Percentiles rank a stretch among this genome's conserved stretches.
Evolutionary conservation across 2,888 invertebrate species (phyloP).

Genomic region (Caradrina kadenii): DNA sequence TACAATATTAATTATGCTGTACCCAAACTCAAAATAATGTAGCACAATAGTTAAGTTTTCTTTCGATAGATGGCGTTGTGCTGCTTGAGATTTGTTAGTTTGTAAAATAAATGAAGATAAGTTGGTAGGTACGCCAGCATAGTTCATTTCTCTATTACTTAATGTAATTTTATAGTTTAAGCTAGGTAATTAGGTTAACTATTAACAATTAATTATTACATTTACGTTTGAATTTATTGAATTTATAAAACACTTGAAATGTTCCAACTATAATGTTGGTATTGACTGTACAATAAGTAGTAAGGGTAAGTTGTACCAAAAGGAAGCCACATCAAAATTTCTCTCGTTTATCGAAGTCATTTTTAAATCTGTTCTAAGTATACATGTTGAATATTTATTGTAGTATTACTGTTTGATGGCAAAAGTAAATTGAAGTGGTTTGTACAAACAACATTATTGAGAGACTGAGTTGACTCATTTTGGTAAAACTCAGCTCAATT

Average conservation of each 20-base stretch:
- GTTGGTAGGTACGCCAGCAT: neutral
- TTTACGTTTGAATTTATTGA: neutral
- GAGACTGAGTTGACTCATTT: too few relatives aligned
- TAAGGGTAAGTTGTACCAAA: too few relatives aligned
- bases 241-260: neutral
- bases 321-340: too few relatives aligned
- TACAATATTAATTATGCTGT: conserved; percentile 19
- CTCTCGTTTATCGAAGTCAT: too few relatives aligned
- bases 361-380: too few relatives aligned
- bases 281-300: neutral
- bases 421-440: too few relatives aligned
- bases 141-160: neutral
- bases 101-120: conserved; percentile 1
- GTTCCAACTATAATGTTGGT: neutral
- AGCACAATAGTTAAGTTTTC: neutral
- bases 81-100: neutral
- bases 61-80: conserved; percentile 44
- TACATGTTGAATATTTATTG: too few relatives aligned
- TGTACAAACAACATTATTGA: too few relatives aligned
- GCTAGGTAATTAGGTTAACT: neutral
- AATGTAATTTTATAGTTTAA: neutral
- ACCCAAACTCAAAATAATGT: conserved; percentile 10
- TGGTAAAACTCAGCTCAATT: too few relatives aligned
- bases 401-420: too few relatives aligned
- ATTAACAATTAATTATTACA: neutral